A percentile compares a stretch with the other conserved stretches of the same genome.
These are phyloP conservation scores for Caenorhabditis latens DNA, from an alignment of 1,140 invertebrate species.

Conservation along the genomic window DNA sequence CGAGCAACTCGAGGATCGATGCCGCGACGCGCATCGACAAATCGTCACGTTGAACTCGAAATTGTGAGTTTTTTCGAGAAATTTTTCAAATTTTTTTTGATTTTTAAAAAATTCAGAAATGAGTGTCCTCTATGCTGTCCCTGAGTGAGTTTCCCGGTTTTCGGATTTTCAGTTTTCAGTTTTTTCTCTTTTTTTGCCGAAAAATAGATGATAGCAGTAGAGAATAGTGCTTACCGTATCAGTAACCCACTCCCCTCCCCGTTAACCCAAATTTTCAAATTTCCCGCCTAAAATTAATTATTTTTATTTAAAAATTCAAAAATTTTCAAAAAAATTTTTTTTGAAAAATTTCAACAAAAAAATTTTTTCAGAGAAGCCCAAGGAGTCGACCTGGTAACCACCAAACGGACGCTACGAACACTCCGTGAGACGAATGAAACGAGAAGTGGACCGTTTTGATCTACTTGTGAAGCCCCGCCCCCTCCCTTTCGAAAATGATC, in stretches of 20 bases:
- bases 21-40: constrained; percentile 3
- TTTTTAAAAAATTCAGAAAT: constrained; percentile 29
- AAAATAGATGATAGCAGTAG: no score
- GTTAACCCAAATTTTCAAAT: no score
- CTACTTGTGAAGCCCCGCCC: neutral
- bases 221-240: no score
- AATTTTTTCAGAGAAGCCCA: constrained; percentile 32
- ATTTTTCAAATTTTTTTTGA: constrained; percentile 29
- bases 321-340: no score
- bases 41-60: constrained; percentile 33
- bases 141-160: neutral
- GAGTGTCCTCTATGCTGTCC: constrained; percentile 47
- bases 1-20: constrained; percentile 3
- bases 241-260: no score
- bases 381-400: constrained; percentile 35
- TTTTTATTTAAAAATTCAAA: no score
- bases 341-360: no score
- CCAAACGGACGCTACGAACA: constrained; percentile 6
- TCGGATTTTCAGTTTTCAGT: neutral
- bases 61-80: neutral
- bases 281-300: no score
- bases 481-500: neutral
- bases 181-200: no score
- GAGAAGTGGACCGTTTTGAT: neutral
- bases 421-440: neutral